A percentile compares a stretch with the other conserved stretches of the same genome.
Evolutionary conservation across 2,888 invertebrate species (phyloP).

Genomic region (Ptychoptera albimana): DNA sequence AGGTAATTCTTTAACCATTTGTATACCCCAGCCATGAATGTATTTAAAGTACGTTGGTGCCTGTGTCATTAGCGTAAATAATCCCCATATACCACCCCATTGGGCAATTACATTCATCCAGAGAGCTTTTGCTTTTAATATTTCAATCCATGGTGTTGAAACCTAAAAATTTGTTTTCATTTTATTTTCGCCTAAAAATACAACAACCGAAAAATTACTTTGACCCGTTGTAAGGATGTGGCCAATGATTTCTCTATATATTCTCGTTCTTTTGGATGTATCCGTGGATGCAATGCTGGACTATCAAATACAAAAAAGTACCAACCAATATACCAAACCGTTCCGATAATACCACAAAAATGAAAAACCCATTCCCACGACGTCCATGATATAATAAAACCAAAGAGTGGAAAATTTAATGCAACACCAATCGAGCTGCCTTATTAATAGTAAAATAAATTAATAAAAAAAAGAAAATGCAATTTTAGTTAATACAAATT

Average conservation of each 20-base stretch:
- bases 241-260: slow-evolving; percentile 41
- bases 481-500: background rate
- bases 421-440: slow-evolving; percentile 47
- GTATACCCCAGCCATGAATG: slow-evolving; percentile 51
- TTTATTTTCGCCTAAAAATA: too few relatives aligned
- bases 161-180: too few relatives aligned
- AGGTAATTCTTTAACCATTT: slow-evolving; percentile 34
- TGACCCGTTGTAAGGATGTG: slow-evolving; percentile 20
- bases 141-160: slow-evolving; percentile 43
- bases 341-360: slow-evolving; percentile 40
- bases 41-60: slow-evolving; percentile 52
- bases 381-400: slow-evolving; percentile 42
- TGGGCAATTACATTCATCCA: slow-evolving; percentile 49
- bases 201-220: background rate
- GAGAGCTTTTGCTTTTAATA: slow-evolving; percentile 41
- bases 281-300: slow-evolving; percentile 48
- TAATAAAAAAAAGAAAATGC: background rate
- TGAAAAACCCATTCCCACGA: slow-evolving; percentile 62
- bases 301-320: slow-evolving; percentile 42
- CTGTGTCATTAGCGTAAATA: slow-evolving; percentile 52
- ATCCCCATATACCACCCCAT: slow-evolving; percentile 51
- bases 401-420: slow-evolving; percentile 52
- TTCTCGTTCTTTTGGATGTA: slow-evolving; percentile 37
- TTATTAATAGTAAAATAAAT: background rate
- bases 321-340: slow-evolving; percentile 51